Evolutionary conservation across 1,140 invertebrate genomes (phyloP), one percentile per base, ranked within the genome.

Genomic region (Drosophila ironensis): DNA sequence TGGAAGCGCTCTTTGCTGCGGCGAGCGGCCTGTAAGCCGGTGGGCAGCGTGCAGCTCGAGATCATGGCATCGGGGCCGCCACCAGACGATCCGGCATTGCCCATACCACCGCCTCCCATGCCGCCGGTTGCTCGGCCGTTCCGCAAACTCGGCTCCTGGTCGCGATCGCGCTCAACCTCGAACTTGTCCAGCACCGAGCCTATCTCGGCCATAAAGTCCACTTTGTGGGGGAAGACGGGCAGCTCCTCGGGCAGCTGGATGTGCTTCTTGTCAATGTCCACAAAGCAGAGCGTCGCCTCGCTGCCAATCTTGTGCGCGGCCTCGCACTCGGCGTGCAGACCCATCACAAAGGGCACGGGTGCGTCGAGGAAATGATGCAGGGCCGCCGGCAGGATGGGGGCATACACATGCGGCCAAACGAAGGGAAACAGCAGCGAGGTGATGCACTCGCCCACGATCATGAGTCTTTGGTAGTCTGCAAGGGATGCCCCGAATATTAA

Each of bases 271-370:
- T 99, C 98, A 63, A 99, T 96, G 91, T 99, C 98, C 30, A 99
- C 96, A 89, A 97, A 95, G 91, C 98, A 99, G 19, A 99, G 91
- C 59, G 97, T 97, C 3, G 96, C 97, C 91, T 96, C 93, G 3
- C 92, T 93, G 7, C 93, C 93, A 5, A 94, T 89, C 45, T 90
- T 90, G 42, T 87, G 75, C 30, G 89, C 91, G 2, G 91, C 90
- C 51, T 92, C 91, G 61, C 89, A 92, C 56, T 91, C 91, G 25
- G 91, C 91, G 71, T 93, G 93, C n/a, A 94, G 73, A 7, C 98
- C 98, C 98, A 99, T 99, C 48, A 99, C 95, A 90, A 98, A 99
- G 11, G 99, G 98, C 20, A 99, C 98, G 0, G 99, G 99, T 7
- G 99, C 98, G 92, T 99, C 98, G 8, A 99, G 92, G 91, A 99